Evolutionary conservation across 53 echinoderm and acorn worm genomes (phyloP).

Genomic region (Zoroaster sp.): DNA sequence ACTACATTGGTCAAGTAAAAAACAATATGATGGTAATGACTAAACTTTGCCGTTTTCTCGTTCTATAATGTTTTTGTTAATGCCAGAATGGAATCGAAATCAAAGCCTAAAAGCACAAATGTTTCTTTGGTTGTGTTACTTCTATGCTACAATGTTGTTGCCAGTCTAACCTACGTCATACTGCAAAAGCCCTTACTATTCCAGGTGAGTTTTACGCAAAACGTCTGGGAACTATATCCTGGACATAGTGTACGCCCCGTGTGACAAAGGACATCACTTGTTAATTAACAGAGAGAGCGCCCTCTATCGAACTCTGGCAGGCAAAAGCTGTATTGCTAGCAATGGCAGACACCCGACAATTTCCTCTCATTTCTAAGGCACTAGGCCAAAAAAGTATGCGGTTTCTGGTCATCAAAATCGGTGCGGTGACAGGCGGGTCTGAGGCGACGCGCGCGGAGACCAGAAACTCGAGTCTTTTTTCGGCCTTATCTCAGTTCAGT

Average conservation of each 20-base stretch:
- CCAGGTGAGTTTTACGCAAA: not conserved
- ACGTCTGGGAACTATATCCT: not conserved
- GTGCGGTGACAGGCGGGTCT: too few relatives aligned
- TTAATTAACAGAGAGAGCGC: not conserved
- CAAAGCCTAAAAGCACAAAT: not conserved
- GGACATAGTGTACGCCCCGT: not conserved
- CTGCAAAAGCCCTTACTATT: slow-evolving; percentile 13
- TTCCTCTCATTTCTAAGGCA: too few relatives aligned
- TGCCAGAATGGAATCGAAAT: slow-evolving; percentile 8
- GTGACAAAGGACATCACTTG: not conserved
- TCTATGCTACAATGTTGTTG: not conserved
- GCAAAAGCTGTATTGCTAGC: not conserved
- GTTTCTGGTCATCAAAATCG: too few relatives aligned
- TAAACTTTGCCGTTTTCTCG: not conserved
- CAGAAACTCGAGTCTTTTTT: too few relatives aligned
- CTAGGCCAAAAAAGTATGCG: too few relatives aligned
- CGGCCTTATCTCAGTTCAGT: too few relatives aligned
- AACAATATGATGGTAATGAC: too few relatives aligned
- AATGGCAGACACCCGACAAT: not conserved
- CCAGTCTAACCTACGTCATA: not conserved
- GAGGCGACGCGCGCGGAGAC: too few relatives aligned
- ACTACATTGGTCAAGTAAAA: too few relatives aligned
- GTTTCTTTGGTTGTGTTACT: not conserved
- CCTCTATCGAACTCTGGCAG: not conserved
- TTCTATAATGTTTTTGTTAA: too few relatives aligned